Base-by-base conservation (phyloP, 2,888 invertebrate genomes). In the Tetragnatha montana region DNA sequence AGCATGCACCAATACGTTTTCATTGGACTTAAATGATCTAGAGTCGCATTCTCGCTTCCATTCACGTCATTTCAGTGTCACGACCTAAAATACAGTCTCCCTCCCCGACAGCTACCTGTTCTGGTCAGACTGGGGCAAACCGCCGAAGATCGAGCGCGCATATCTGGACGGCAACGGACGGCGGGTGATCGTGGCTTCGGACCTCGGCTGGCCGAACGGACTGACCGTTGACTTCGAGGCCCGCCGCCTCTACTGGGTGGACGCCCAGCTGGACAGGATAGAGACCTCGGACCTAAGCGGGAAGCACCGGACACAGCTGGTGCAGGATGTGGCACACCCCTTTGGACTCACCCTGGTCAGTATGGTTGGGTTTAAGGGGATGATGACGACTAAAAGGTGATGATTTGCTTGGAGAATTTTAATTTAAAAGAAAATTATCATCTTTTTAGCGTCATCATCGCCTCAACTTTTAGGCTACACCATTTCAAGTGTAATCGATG, bases 341-440 rank as follows among this genome's bases (percentile, higher is more conserved):
- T 98, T 97, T 93, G 97, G 97, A 68, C 94, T 98, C 92, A 96
- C 97, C n/a, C 96, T 96, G 95, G 97, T 97, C 94, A 93, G 93
- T 35, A 35, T 35, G 35, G 35, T 35, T 4, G 35, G 35, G 35
- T 35, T 35, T 35, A n/a, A n/a, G n/a, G n/a, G n/a, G n/a, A n/a
- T n/a, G n/a, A n/a, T n/a, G n/a, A n/a, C n/a, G n/a, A n/a, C n/a
- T n/a, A n/a, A n/a, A n/a, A n/a, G n/a, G n/a, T n/a, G n/a, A n/a
- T n/a, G n/a, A n/a, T n/a, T n/a, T n/a, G n/a, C n/a, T n/a, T n/a
- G n/a, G n/a, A n/a, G n/a, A n/a, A n/a, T n/a, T n/a, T n/a, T n/a
- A n/a, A n/a, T n/a, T n/a, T n/a, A n/a, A n/a, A n/a, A n/a, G n/a
- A n/a, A n/a, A n/a, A n/a, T n/a, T n/a, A n/a, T n/a, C n/a, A n/a